Conservation (phyloP, 1,140 invertebrate species). For the Papilio glaucus region DNA sequence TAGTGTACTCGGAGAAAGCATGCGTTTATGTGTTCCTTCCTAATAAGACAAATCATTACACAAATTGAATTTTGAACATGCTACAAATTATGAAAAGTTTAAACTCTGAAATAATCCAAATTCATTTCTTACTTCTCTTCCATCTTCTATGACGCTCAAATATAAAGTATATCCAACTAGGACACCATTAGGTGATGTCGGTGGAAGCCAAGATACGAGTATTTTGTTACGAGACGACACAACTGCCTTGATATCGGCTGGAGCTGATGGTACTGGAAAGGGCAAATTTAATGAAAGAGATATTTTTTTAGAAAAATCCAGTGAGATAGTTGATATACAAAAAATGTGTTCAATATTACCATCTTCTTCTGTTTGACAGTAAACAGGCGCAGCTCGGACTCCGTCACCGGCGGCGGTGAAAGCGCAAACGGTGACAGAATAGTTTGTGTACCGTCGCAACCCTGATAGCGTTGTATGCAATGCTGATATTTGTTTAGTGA, state of each 20-base stretch:
- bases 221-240: slow-evolving; percentile 92
- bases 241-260: slow-evolving; percentile 94
- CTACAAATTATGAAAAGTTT: background rate
- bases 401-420: slow-evolving; percentile 95
- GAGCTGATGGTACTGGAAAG: slow-evolving; percentile 90
- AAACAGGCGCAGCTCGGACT: slow-evolving; percentile 90
- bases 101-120: background rate
- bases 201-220: slow-evolving; percentile 94
- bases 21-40: slow-evolving; percentile 88
- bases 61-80: background rate
- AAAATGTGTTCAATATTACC: slow-evolving; percentile 81
- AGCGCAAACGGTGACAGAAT: slow-evolving; percentile 94
- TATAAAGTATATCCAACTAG: slow-evolving; percentile 92
- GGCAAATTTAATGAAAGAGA: slow-evolving; percentile 24
- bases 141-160: slow-evolving; percentile 90
- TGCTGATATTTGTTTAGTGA: slow-evolving; percentile 88
- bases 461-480: slow-evolving; percentile 87
- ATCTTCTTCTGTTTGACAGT: slow-evolving; percentile 96
- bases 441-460: slow-evolving; percentile 95
- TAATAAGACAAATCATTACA: slow-evolving; percentile 65
- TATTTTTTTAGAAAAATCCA: background rate
- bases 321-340: background rate
- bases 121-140: slow-evolving; percentile 84
- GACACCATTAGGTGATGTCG: slow-evolving; percentile 89
- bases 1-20: slow-evolving; percentile 86